These are phyloP conservation scores for Sula dactylatra DNA, from an alignment of 2,113 vertebrate genomes.

Conservation along the genomic window DNA sequence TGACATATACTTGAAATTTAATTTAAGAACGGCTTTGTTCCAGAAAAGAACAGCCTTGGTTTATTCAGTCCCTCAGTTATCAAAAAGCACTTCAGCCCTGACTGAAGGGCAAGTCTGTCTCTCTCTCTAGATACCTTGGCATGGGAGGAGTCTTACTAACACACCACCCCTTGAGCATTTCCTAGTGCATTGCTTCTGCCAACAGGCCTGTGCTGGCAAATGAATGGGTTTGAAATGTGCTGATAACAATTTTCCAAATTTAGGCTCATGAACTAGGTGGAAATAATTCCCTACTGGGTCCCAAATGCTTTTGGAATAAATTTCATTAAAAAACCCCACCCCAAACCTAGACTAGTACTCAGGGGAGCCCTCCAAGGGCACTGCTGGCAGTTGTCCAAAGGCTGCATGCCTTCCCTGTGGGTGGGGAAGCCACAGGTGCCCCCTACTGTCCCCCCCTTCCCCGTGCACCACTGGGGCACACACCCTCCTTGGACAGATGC, in stretches of 20 bases:
- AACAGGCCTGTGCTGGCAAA: not conserved
- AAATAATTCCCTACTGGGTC: not conserved
- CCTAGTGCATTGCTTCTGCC: fast-evolving
- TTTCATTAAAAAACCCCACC: not conserved
- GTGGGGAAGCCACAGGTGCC: not conserved
- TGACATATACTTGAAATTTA: not conserved
- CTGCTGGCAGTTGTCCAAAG: not conserved
- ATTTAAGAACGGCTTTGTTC: not conserved
- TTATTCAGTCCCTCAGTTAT: not conserved
- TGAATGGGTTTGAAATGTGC: not conserved
- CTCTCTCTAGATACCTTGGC: not conserved
- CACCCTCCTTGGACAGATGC: not conserved
- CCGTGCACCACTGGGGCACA: fast-evolving
- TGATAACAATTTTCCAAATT: not conserved
- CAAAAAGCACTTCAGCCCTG: not conserved
- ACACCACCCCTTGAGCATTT: not conserved
- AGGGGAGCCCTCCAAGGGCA: not conserved
- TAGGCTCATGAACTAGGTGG: not conserved
- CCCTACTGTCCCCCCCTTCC: too few relatives aligned
- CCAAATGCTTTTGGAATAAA: not conserved
- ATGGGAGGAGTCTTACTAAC: not conserved
- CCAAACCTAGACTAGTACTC: not conserved
- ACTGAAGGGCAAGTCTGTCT: not conserved
- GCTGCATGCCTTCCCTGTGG: not conserved
- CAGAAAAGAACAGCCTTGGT: not conserved